phyloP scores from a whole-genome alignment of 2,113 vertebrate genomes.

The Brachyhypopomus gauderio region DNA sequence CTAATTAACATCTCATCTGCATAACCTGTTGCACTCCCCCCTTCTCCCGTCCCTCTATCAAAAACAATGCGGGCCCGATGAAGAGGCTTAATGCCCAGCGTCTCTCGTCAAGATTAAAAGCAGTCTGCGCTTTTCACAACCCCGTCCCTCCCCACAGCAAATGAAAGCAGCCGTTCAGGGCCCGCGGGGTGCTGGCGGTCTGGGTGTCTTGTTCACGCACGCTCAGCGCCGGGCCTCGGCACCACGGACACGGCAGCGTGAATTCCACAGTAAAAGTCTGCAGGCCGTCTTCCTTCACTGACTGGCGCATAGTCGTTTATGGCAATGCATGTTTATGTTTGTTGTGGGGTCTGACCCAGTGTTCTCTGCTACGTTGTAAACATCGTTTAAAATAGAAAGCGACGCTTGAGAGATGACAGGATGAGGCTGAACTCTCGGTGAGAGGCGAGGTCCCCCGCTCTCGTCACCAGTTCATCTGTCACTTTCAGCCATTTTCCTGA shows the following conservation, averaged over 20 bases:
- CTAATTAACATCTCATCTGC: conserved; percentile 99
- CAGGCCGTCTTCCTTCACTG: not conserved
- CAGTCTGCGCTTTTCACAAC: conserved; percentile 62
- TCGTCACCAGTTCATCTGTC: not conserved
- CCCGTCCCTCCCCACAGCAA: conserved; percentile 55
- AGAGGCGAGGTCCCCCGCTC: no score
- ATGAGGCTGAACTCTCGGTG: not conserved
- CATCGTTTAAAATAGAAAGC: not conserved
- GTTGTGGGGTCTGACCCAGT: no score
- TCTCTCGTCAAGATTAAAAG: conserved; percentile 71
- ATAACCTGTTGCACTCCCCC: conserved; percentile 89
- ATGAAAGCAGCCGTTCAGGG: conserved; percentile 60
- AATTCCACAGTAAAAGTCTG: not conserved
- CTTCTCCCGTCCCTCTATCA: conserved; percentile 56
- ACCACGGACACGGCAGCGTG: not conserved
- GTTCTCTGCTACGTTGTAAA: not conserved
- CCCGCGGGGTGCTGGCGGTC: conserved; percentile 6
- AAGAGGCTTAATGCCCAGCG: conserved; percentile 85
- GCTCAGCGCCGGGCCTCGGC: not conserved
- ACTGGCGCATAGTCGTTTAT: not conserved
- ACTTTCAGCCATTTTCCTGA: not conserved
- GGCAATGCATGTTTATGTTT: no score
- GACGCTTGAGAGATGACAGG: not conserved
- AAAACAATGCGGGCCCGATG: conserved; percentile 88
- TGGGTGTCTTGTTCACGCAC: conserved; percentile 3